A percentile compares a stretch with the other conserved stretches of the same genome.
Evolutionary conservation across 2,888 invertebrate genomes (phyloP).

Genomic region (Brenthis daphne): DNA sequence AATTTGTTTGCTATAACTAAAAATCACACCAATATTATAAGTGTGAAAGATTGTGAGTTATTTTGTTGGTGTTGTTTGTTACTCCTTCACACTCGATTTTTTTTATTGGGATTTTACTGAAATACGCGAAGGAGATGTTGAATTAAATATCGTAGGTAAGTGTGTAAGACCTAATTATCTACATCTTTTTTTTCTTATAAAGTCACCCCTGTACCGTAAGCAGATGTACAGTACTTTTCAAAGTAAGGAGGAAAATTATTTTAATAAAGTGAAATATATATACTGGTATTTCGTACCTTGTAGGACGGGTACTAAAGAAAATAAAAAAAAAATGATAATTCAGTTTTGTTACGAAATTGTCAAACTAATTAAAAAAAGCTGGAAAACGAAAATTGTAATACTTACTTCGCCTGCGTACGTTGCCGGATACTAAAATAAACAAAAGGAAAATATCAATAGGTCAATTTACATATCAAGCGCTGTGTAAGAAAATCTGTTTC

Average conservation of each 20-base stretch:
- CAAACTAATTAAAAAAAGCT: neutral
- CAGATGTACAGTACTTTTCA: too few relatives aligned
- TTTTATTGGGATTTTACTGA: too few relatives aligned
- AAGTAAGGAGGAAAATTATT: neutral
- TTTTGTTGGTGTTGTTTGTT: too few relatives aligned
- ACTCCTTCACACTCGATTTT: too few relatives aligned
- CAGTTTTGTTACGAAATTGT: neutral
- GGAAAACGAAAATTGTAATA: neutral
- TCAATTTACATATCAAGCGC: neutral
- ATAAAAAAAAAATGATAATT: neutral
- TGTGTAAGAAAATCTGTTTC: too few relatives aligned
- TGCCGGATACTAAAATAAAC: neutral
- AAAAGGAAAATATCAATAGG: neutral
- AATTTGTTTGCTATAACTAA: too few relatives aligned
- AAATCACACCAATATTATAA: neutral
- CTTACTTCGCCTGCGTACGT: too few relatives aligned
- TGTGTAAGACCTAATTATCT: too few relatives aligned
- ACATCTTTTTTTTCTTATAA: too few relatives aligned
- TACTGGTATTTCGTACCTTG: neutral
- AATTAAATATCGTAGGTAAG: too few relatives aligned
- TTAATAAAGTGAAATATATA: neutral
- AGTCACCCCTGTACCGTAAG: too few relatives aligned
- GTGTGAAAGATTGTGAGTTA: neutral
- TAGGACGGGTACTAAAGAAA: slow-evolving; percentile 1
- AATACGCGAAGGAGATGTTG: too few relatives aligned